phyloP scores from a whole-genome alignment of 1,140 invertebrate species.

The Neodiprion virginianus region DNA sequence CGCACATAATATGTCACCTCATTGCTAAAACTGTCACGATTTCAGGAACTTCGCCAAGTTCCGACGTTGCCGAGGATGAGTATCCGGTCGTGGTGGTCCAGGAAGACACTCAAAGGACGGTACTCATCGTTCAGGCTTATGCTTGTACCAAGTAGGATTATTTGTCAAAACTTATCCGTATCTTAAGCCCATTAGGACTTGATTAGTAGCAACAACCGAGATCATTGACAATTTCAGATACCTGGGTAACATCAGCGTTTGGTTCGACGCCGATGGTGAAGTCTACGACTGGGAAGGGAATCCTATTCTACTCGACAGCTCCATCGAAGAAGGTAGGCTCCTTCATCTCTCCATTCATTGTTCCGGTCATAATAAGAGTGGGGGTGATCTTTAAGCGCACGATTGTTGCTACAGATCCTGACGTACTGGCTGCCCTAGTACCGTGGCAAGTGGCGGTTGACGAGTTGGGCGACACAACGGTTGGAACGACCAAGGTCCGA shows the following conservation, averaged over 20 bases:
- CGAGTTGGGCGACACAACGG: conserved; percentile 60
- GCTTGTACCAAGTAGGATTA: conserved; percentile 67
- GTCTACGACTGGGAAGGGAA: conserved; percentile 73
- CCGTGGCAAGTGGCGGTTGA: conserved; percentile 70
- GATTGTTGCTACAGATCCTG: conserved; percentile 52
- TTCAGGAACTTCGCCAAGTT: conserved; percentile 54
- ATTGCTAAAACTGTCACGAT: background rate
- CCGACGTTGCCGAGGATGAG: conserved; percentile 59
- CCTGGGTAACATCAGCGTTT: conserved; percentile 75
- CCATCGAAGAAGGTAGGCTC: conserved; percentile 68
- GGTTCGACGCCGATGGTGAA: conserved; percentile 77
- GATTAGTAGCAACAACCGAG: background rate
- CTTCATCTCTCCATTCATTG: background rate
- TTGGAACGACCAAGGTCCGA: conserved; percentile 66
- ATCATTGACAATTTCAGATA: conserved; percentile 57
- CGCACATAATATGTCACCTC: background rate
- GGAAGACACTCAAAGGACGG: conserved; percentile 61
- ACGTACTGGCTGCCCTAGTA: conserved; percentile 62
- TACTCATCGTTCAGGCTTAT: conserved; percentile 76
- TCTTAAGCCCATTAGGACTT: background rate
- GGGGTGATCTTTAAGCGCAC: too few species aligned
- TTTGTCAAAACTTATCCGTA: background rate
- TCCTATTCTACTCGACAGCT: conserved; percentile 74
- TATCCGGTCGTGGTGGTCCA: conserved; percentile 75
- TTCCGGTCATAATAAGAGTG: too few species aligned